These are phyloP conservation scores for Sipunculus nudus DNA, from an alignment of 2,888 invertebrate species.

Conservation along the genomic window DNA sequence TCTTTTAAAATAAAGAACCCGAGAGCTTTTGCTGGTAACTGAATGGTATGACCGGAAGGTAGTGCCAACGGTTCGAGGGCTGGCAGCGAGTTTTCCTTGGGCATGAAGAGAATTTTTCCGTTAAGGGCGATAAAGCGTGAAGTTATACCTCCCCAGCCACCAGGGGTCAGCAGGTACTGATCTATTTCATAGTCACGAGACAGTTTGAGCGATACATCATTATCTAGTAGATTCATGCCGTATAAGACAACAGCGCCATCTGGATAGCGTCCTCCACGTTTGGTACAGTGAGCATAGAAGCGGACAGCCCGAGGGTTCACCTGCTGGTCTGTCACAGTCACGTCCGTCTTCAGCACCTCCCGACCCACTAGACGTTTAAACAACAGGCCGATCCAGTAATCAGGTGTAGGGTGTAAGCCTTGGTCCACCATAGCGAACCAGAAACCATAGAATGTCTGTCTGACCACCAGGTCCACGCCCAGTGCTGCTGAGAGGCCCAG, in stretches of 20 bases:
- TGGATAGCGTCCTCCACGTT: not conserved
- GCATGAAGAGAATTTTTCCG: too few species aligned
- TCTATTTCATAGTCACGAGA: too few species aligned
- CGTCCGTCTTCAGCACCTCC: constrained; percentile 69
- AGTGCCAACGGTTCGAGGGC: too few species aligned
- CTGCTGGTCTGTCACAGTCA: constrained; percentile 58
- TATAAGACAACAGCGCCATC: constrained; percentile 1
- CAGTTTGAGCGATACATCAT: too few species aligned
- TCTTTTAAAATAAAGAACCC: too few species aligned
- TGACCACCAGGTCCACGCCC: constrained; percentile 77
- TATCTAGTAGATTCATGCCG: constrained; percentile 9
- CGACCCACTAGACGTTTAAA: constrained; percentile 81
- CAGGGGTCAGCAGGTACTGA: too few species aligned
- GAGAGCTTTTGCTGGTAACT: too few species aligned
- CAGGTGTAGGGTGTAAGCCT: constrained; percentile 60
- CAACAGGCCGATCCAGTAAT: constrained; percentile 80
- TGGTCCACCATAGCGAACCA: constrained; percentile 75
- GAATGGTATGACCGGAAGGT: too few species aligned
- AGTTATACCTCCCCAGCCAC: too few species aligned
- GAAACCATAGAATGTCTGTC: constrained; percentile 77
- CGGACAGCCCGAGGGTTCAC: constrained; percentile 67
- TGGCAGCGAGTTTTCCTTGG: too few species aligned
- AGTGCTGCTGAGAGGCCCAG: constrained; percentile 76
- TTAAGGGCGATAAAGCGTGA: too few species aligned
- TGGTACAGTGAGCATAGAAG: constrained; percentile 78